phyloP scores from a whole-genome alignment of 2,113 vertebrate species.

The Azemiops feae region DNA sequence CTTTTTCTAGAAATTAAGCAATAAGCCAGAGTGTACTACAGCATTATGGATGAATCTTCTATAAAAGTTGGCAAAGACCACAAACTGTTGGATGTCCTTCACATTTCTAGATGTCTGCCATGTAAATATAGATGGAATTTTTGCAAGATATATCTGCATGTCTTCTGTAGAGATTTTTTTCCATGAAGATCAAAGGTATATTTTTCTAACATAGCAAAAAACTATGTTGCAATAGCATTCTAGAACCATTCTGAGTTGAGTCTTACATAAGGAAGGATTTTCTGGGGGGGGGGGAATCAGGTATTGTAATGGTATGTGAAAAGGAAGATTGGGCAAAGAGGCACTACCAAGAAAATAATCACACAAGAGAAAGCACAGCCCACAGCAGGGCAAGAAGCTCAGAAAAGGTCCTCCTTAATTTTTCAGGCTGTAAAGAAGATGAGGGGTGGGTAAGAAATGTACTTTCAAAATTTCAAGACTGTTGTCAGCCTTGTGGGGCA shows the following conservation, averaged over 20 bases:
- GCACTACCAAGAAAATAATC: neutral
- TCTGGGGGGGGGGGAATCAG: rapidly evolving
- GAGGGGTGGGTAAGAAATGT: neutral
- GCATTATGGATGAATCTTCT: neutral
- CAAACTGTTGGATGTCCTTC: neutral
- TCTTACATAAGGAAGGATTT: neutral
- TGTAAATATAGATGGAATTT: neutral
- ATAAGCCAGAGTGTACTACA: neutral
- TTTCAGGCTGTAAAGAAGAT: neutral
- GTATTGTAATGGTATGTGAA: neutral
- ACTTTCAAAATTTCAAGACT: neutral
- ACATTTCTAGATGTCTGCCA: neutral
- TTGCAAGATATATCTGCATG: neutral
- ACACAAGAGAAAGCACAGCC: neutral
- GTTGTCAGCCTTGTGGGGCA: neutral
- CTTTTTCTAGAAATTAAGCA: neutral
- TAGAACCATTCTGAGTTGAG: neutral
- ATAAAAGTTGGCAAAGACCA: neutral
- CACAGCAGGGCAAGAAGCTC: neutral
- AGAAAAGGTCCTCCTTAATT: neutral
- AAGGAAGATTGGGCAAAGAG: neutral
- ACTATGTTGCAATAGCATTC: neutral
- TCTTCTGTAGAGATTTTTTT: neutral
- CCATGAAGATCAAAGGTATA: neutral
- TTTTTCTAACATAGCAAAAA: neutral